Conservation (phyloP, 1,140 invertebrate genomes). For the Anastrepha ludens region DNA sequence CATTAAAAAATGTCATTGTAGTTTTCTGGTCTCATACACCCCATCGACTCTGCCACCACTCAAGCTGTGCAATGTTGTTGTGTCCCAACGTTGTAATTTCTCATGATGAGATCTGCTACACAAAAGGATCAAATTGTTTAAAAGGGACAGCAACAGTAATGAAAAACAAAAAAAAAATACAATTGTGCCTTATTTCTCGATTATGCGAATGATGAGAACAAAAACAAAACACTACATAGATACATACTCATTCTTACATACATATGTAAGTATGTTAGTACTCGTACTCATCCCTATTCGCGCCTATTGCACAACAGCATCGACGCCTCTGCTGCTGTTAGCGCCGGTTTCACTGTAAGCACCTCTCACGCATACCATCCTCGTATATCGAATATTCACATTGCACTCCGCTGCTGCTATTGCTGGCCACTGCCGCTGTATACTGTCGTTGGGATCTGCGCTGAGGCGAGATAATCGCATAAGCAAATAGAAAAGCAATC, state of each 20-base stretch:
- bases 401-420: neutral
- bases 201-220: neutral
- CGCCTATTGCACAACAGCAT: neutral
- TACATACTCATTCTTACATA: neutral
- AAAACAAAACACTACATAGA: neutral
- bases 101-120: slow-evolving; percentile 14
- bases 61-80: neutral
- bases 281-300: too few species aligned
- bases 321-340: neutral
- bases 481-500: slow-evolving; percentile 51
- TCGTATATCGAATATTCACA: neutral
- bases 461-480: slow-evolving; percentile 35
- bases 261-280: neutral
- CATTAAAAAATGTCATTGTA: slow-evolving; percentile 12
- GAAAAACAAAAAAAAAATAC: neutral
- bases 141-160: neutral
- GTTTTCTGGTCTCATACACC: neutral
- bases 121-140: slow-evolving; percentile 32
- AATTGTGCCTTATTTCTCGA: neutral
- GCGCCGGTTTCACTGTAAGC: neutral
- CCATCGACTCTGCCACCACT: neutral
- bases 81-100: neutral
- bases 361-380: neutral
- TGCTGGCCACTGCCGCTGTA: neutral
- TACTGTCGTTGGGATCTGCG: neutral